Evolutionary conservation across 2,113 vertebrate species (phyloP), one percentile per base, ranked within the genome.

Genomic region (Plecturocebus donacophilus): DNA sequence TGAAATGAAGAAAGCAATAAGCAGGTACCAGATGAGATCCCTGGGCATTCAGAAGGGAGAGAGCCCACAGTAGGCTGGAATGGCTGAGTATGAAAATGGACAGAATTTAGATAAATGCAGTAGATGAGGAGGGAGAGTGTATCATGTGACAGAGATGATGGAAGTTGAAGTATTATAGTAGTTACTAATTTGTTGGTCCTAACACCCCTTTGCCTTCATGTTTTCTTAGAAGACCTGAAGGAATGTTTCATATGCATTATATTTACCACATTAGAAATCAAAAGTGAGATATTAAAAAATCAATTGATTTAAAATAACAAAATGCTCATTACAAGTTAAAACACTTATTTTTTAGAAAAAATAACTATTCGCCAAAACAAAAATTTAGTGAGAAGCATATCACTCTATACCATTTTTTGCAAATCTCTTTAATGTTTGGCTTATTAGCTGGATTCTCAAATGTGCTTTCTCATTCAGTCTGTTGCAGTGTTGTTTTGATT

Each of bases 331-430:
- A 79, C 9, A 81, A 83, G 38, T 52, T 47, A 30, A 92, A 49
- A 77, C 79, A n/a, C 16, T 75, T 54, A 32, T 80, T 87, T 87
- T 77, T 85, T 45, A 70, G 85, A 35, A 84, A 93, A 88, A 92
- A 75, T 58, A 64, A 75, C 21, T 86, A 14, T 75, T 90, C 38
- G 61, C 52, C 47, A 96, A 94, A 96, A 73, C 56, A 52, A 52
- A 81, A 30, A 32, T 47, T 21, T 84, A 49, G 16, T 54, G 61
- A 76, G 58, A 76, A 87, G 52, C 35, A 16, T 75, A 76, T 12
- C 42, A 35, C 13, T 35, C 4, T 10, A 0, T 87, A 87, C 17
- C 12, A 35, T 73, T 42, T 77, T 64, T 93, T 94, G 17, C 19
- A 68, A 30, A 20, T 71, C 49, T 80, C 25, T 81, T 86, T 35